These are phyloP conservation scores for Glomeris maerens DNA, from an alignment of 1,140 invertebrate genomes.

Conservation along the genomic window DNA sequence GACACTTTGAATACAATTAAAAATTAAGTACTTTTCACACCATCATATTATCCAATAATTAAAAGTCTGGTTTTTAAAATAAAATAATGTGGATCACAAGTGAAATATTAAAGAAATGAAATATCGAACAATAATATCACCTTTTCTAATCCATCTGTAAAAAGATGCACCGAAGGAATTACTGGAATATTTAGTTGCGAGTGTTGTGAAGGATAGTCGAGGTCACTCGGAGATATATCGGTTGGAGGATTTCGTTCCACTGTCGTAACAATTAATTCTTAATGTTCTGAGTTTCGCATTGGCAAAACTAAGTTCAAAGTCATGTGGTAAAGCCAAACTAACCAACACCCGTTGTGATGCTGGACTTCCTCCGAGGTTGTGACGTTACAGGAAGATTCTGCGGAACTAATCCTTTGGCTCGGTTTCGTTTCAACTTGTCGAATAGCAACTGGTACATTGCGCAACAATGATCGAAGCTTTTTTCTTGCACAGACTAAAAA, in stretches of 20 bases:
- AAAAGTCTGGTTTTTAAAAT: too few species aligned
- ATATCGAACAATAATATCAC: conserved; percentile 29
- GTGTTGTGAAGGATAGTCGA: conserved; percentile 13
- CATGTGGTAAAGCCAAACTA: conserved; percentile 14
- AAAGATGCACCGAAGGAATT: conserved; percentile 15
- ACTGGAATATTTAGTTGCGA: conserved; percentile 16
- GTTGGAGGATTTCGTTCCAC: conserved; percentile 25
- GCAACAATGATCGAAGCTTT: conserved; percentile 87
- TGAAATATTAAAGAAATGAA: conserved; percentile 2
- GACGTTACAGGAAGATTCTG: conserved; percentile 32
- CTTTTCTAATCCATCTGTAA: conserved; percentile 40
- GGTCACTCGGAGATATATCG: conserved; percentile 17
- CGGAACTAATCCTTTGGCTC: conserved; percentile 24
- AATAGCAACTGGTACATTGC: conserved; percentile 89
- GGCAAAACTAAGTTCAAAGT: background rate
- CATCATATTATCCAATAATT: too few species aligned
- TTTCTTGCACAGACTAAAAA: conserved; percentile 61
- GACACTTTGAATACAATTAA: too few species aligned
- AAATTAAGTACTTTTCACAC: too few species aligned
- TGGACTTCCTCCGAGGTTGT: conserved; percentile 36
- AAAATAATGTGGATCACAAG: conserved; percentile 5
- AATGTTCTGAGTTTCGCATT: background rate
- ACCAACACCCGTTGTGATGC: conserved; percentile 48
- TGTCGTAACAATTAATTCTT: conserved; percentile 17
- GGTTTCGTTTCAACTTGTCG: conserved; percentile 50